Conservation (phyloP, 2,888 invertebrate genomes). For the Yponomeuta plumbellus region DNA sequence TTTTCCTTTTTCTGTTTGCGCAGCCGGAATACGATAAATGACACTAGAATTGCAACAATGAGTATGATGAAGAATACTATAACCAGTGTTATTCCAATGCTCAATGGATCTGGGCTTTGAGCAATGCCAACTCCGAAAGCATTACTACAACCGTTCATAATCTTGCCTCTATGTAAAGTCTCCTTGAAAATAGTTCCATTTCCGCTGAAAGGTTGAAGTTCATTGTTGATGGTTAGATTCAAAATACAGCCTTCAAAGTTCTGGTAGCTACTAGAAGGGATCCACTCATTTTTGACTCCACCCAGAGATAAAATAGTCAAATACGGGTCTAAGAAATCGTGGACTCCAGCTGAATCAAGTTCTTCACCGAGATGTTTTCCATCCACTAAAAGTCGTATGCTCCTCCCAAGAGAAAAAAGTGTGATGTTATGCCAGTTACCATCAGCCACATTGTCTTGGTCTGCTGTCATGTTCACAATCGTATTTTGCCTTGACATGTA, state of each 20-base stretch:
- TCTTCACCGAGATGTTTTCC: conserved; percentile 86
- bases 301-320: conserved; percentile 88
- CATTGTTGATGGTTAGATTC: conserved; percentile 91
- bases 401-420: conserved; percentile 81
- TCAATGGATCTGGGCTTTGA: conserved; percentile 89
- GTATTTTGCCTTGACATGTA: conserved; percentile 88
- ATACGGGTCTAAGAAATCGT: conserved; percentile 95
- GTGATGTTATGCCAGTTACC: conserved; percentile 94
- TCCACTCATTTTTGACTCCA: conserved; percentile 80
- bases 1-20: conserved; percentile 93
- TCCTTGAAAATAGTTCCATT: conserved; percentile 88
- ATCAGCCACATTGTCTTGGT: conserved; percentile 81
- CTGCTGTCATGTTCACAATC: conserved; percentile 87
- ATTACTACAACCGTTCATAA: conserved; percentile 84
- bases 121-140: conserved; percentile 85
- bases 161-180: conserved; percentile 82
- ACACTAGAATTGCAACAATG: conserved; percentile 91
- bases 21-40: conserved; percentile 93
- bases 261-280: conserved; percentile 71
- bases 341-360: conserved; percentile 89
- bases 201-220: conserved; percentile 92
- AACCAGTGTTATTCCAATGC: conserved; percentile 94
- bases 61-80: conserved; percentile 95
- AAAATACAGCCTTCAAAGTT: conserved; percentile 93
- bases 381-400: conserved; percentile 84